A percentile compares a stretch with the other conserved stretches of the same genome.
Conservation (phyloP, 2,888 invertebrate species). For the Calameuta pallipes region DNA sequence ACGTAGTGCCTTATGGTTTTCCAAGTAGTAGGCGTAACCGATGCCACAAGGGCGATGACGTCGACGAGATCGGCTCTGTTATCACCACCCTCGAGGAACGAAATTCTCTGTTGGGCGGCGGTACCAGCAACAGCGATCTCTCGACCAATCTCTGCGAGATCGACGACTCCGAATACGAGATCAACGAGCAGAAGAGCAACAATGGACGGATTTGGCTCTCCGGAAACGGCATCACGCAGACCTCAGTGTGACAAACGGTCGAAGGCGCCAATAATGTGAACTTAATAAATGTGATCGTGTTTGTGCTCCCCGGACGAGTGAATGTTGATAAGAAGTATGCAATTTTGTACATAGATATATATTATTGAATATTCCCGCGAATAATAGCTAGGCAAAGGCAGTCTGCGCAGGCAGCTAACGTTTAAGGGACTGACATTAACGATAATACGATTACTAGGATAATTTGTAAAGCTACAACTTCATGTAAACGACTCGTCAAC, state of each 20-base stretch:
- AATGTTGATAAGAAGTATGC: slow-evolving; percentile 45
- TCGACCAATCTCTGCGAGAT: slow-evolving; percentile 93
- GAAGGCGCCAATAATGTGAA: slow-evolving; percentile 15
- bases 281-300: slow-evolving; percentile 37
- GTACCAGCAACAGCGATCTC: slow-evolving; percentile 84
- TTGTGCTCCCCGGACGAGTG: slow-evolving; percentile 31
- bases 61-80: slow-evolving; percentile 76
- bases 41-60: slow-evolving; percentile 63
- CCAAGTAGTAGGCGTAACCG: slow-evolving; percentile 66
- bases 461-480: slow-evolving; percentile 7
- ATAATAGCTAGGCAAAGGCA: slow-evolving; percentile 33
- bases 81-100: slow-evolving; percentile 80
- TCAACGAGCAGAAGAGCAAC: slow-evolving; percentile 63
- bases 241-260: slow-evolving; percentile 64
- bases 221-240: slow-evolving; percentile 63
- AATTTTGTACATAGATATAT: slow-evolving; percentile 56
- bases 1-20: slow-evolving; percentile 69
- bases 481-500: background rate
- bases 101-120: slow-evolving; percentile 79
- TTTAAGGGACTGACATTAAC: slow-evolving; percentile 31
- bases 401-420: slow-evolving; percentile 56
- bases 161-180: slow-evolving; percentile 86
- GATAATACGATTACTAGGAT: slow-evolving; percentile 10
- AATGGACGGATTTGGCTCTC: slow-evolving; percentile 60
- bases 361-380: slow-evolving; percentile 27